Percentiles rank a stretch among this genome's conserved stretches.
Conservation (phyloP, 2,113 vertebrate genomes). For the Galemys pyrenaicus region DNA sequence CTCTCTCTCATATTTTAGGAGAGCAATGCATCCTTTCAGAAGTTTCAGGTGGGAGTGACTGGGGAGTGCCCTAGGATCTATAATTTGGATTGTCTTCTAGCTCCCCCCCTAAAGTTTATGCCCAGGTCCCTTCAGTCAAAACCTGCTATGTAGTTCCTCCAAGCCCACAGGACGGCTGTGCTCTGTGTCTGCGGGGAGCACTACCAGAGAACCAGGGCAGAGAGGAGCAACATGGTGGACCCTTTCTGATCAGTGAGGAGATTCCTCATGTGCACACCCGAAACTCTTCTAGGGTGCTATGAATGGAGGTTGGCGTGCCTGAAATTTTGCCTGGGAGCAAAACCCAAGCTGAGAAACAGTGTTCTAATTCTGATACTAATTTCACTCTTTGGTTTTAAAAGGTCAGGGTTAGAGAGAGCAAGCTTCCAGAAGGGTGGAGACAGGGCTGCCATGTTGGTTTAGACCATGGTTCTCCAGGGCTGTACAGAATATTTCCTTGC, state of each 20-base stretch:
- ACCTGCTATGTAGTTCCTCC: not conserved
- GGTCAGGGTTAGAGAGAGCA: not conserved
- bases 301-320: not conserved
- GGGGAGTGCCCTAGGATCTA: not conserved
- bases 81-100: not conserved
- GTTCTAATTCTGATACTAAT: not conserved
- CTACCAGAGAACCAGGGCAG: not conserved
- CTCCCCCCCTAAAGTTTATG: not conserved
- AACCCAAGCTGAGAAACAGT: not conserved
- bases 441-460: not conserved
- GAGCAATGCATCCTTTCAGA: not conserved
- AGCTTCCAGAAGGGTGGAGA: not conserved
- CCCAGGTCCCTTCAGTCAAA: not conserved
- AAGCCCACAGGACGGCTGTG: too few relatives aligned
- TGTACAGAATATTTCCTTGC: too few relatives aligned
- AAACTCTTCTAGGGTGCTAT: not conserved
- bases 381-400: not conserved
- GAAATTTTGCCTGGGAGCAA: not conserved
- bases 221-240: not conserved
- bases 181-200: not conserved
- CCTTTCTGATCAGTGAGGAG: not conserved
- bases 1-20: not conserved
- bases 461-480: not conserved
- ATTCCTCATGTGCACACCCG: rapidly evolving
- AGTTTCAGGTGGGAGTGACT: not conserved